A percentile compares a stretch with the other conserved stretches of the same genome.
phyloP scores from a whole-genome alignment of 2,113 vertebrate genomes.

The Dascyllus trimaculatus region DNA sequence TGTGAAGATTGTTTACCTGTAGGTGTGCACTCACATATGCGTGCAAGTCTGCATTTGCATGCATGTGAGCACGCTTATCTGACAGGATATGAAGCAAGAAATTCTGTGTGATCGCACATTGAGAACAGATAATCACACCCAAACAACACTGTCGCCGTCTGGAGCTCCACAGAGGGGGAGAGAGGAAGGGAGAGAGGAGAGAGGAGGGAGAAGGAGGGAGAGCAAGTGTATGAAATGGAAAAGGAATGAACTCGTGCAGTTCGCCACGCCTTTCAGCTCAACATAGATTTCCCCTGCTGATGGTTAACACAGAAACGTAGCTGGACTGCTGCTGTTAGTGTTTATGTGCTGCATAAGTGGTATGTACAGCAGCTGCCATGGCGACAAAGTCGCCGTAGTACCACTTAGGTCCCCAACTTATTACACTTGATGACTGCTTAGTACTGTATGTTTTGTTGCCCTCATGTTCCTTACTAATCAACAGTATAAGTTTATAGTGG shows the following conservation, averaged over 20 bases:
- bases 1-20: not conserved
- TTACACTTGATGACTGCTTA: not conserved
- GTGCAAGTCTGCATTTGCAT: conserved; percentile 11
- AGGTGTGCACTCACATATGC: not conserved
- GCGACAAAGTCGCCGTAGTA: not conserved
- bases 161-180: not conserved
- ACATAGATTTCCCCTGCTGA: conserved; percentile 30
- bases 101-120: conserved; percentile 37
- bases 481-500: too few species aligned
- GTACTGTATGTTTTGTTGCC: not conserved
- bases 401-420: not conserved
- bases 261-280: not conserved
- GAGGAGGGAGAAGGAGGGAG: not conserved
- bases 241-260: not conserved
- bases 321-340: not conserved
- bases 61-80: conserved; percentile 2
- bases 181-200: not conserved
- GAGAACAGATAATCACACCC: conserved; percentile 56
- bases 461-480: too few species aligned
- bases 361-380: not conserved
- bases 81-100: conserved; percentile 45
- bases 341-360: not conserved
- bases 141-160: conserved; percentile 52
- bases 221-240: conserved; percentile 12
- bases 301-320: conserved; percentile 1